Percentiles rank a stretch among this genome's conserved stretches.
Evolutionary conservation across 1,140 invertebrate genomes (phyloP).

Genomic region (Sitobion miscanthi): DNA sequence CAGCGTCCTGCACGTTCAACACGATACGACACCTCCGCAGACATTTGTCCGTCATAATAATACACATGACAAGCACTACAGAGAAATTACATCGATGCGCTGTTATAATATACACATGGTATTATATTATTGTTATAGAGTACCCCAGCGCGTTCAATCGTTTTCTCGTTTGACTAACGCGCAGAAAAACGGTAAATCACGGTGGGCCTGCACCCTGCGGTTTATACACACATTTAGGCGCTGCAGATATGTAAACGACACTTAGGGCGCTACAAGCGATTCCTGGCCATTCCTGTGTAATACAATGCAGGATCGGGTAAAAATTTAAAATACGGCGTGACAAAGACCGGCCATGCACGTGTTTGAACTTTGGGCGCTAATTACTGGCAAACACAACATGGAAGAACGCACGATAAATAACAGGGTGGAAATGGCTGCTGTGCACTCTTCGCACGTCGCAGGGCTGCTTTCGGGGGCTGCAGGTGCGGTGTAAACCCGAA

Average conservation of each 20-base stretch:
- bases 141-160: background rate
- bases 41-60: background rate
- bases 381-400: background rate
- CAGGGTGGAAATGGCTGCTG: background rate
- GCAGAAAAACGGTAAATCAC: background rate
- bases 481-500: background rate
- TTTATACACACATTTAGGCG: background rate
- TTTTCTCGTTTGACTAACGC: background rate
- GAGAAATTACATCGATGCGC: background rate
- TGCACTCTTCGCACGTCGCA: background rate
- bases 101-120: background rate
- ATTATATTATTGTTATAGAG: background rate
- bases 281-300: background rate
- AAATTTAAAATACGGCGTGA: background rate
- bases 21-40: too few relatives aligned
- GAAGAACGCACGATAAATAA: background rate
- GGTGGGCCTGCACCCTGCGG: too few relatives aligned
- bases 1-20: background rate
- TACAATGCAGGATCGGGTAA: background rate
- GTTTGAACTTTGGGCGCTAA: constrained; percentile 14
- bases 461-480: background rate
- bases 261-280: background rate
- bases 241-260: background rate
- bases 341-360: background rate
- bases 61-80: background rate